These are phyloP conservation scores for Philopedon plagiatum DNA, from an alignment of 2,888 invertebrate species.

Conservation along the genomic window DNA sequence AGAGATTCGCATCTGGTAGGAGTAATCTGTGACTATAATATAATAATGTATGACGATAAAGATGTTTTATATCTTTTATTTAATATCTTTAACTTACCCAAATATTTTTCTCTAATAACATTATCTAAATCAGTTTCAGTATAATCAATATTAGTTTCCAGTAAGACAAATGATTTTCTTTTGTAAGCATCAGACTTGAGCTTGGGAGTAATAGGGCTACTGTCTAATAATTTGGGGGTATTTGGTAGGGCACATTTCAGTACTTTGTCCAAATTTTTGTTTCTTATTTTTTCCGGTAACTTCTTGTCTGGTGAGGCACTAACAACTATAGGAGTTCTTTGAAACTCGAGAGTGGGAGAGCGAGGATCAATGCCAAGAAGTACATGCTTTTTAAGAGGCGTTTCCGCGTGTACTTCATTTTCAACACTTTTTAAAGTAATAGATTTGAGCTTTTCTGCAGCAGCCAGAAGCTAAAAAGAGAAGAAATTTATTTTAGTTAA, in stretches of 20 bases:
- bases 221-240: slow-evolving; percentile 64
- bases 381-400: slow-evolving; percentile 48
- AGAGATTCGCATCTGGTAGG: too few species aligned
- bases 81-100: slow-evolving; percentile 19
- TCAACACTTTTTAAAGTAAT: slow-evolving; percentile 23
- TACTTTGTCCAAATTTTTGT: slow-evolving; percentile 64
- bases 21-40: too few species aligned
- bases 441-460: slow-evolving; percentile 48
- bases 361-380: slow-evolving; percentile 69
- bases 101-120: slow-evolving; percentile 57
- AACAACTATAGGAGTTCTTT: slow-evolving; percentile 72
- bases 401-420: slow-evolving; percentile 43
- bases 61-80: too few species aligned
- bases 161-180: slow-evolving; percentile 68
- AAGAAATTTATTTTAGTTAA: neutral
- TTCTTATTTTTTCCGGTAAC: slow-evolving; percentile 58
- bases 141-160: slow-evolving; percentile 77
- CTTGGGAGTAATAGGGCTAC: slow-evolving; percentile 61
- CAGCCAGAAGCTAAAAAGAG: slow-evolving; percentile 51
- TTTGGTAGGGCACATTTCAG: slow-evolving; percentile 25
- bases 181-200: slow-evolving; percentile 63
- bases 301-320: slow-evolving; percentile 48
- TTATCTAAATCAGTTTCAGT: slow-evolving; percentile 70
- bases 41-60: too few species aligned
- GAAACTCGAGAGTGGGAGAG: slow-evolving; percentile 74